These are phyloP conservation scores for Tupaia chinensis DNA, from an alignment of 2,113 vertebrate genomes.

Conservation along the genomic window DNA sequence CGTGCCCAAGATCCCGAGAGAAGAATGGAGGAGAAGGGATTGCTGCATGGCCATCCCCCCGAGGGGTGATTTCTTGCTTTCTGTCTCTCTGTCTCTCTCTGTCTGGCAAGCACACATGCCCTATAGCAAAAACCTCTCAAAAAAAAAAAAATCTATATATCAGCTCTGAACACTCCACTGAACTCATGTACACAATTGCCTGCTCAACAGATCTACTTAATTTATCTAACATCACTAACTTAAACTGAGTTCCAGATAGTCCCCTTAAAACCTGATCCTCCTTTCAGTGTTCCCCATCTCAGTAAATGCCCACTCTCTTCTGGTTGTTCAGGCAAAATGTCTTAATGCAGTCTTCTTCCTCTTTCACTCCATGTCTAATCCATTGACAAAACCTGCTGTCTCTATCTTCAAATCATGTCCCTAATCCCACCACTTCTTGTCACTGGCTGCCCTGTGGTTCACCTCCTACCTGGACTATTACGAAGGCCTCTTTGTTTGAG, in stretches of 20 bases:
- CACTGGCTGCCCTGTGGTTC: neutral
- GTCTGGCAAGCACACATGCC: too few species aligned
- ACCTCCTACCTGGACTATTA: neutral
- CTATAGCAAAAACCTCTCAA: too few species aligned
- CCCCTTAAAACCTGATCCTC: neutral
- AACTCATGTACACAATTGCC: neutral
- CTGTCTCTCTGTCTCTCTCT: too few species aligned
- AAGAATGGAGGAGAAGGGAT: too few species aligned
- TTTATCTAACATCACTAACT: neutral
- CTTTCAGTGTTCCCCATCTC: neutral
- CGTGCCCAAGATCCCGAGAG: too few species aligned
- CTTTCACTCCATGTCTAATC: neutral
- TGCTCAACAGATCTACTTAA: neutral
- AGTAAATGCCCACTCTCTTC: neutral
- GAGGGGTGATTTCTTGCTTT: too few species aligned
- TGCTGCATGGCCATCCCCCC: too few species aligned
- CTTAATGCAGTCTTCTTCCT: neutral
- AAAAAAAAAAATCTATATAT: too few species aligned
- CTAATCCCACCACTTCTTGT: neutral
- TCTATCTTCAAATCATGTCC: neutral
- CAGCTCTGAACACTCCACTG: neutral
- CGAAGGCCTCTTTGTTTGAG: neutral
- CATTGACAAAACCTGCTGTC: neutral
- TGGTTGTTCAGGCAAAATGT: slow-evolving; percentile 4
- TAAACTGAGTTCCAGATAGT: neutral